Evolutionary conservation across 2,113 vertebrate genomes (phyloP).

Genomic region (Pseudorectes ferrugineus): DNA sequence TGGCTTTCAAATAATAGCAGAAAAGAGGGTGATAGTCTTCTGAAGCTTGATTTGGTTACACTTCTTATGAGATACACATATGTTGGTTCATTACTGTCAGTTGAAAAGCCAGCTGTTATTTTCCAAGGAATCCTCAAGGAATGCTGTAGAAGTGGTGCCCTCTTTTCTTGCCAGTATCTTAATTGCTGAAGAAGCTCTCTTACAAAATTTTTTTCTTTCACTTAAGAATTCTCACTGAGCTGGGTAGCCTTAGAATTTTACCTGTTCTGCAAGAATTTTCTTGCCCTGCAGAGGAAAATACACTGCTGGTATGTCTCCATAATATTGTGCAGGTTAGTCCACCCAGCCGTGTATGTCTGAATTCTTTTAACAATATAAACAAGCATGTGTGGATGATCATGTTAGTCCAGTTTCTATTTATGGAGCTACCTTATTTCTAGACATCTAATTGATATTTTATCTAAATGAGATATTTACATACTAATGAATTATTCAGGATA

Average conservation of each 20-base stretch:
- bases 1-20: not conserved
- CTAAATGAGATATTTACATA: not conserved
- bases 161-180: not conserved
- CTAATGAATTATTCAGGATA: slow-evolving; percentile 1
- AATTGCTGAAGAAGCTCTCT: not conserved
- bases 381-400: slow-evolving; percentile 3
- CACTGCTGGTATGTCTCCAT: not conserved
- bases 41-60: not conserved
- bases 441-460: not conserved
- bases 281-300: not conserved
- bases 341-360: not conserved
- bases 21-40: not conserved
- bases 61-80: not conserved
- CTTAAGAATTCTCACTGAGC: not conserved
- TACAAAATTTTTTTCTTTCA: not conserved
- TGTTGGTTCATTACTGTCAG: not conserved
- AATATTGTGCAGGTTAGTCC: not conserved
- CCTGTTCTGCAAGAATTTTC: not conserved
- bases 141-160: not conserved
- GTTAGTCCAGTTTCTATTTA: slow-evolving; percentile 25
- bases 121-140: not conserved
- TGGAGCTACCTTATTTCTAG: not conserved
- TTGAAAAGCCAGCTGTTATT: not conserved
- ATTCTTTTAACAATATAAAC: not conserved
- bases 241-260: not conserved